These are phyloP conservation scores for Chymomyza fuscimana DNA, from an alignment of 2,888 invertebrate species.

Conservation along the genomic window DNA sequence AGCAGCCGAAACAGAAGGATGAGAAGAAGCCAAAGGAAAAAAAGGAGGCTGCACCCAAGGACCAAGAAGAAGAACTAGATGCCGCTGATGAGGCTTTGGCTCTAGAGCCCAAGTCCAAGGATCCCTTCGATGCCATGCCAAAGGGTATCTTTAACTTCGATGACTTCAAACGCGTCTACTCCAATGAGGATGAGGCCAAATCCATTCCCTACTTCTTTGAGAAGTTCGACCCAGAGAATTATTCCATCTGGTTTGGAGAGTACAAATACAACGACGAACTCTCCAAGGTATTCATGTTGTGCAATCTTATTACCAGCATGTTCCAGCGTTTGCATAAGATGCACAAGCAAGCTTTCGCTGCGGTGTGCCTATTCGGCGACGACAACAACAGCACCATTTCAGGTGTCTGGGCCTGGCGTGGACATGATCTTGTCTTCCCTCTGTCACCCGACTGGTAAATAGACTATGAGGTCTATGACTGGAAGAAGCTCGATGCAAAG, in stretches of 20 bases:
- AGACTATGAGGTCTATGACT: slow-evolving; percentile 97
- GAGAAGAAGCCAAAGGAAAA: slow-evolving; percentile 76
- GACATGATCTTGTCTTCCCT: slow-evolving; percentile 95
- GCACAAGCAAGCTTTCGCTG: slow-evolving; percentile 97
- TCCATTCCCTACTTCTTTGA: slow-evolving; percentile 99
- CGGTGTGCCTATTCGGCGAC: slow-evolving; percentile 94
- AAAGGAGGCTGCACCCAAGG: slow-evolving; percentile 80
- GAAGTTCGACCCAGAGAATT: slow-evolving; percentile 97
- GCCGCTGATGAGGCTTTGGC: slow-evolving; percentile 85
- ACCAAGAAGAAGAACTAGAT: slow-evolving; percentile 84
- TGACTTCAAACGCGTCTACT: slow-evolving; percentile 98
- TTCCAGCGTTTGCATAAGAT: slow-evolving; percentile 98
- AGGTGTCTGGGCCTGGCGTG: slow-evolving; percentile 99
- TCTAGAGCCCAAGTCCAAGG: slow-evolving; percentile 90
- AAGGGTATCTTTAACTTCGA: slow-evolving; percentile 97
- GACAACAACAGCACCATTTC: slow-evolving; percentile 96
- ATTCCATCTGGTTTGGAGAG: slow-evolving; percentile 98
- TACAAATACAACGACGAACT: slow-evolving; percentile 98
- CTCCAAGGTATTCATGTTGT: slow-evolving; percentile 97
- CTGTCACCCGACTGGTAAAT: slow-evolving; percentile 96
- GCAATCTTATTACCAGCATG: slow-evolving; percentile 98
- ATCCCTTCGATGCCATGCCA: slow-evolving; percentile 94
- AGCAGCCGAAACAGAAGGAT: slow-evolving; percentile 78
- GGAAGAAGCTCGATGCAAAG: slow-evolving; percentile 94
- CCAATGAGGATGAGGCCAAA: slow-evolving; percentile 95